Evolutionary conservation across 2,888 invertebrate species (phyloP).

Genomic region (Keiferia lycopersicella): DNA sequence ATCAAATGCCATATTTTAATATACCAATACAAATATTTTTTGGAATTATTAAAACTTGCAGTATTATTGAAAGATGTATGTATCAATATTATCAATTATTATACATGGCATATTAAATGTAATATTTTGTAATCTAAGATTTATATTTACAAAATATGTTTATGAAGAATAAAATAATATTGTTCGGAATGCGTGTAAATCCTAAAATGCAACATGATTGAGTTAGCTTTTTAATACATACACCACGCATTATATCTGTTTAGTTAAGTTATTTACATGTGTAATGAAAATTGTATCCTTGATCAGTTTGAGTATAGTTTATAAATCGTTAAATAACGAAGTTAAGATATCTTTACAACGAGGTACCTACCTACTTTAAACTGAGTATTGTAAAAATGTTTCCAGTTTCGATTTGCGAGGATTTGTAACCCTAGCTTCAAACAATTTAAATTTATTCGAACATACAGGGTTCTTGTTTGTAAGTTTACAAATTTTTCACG

Average conservation of each 20-base stretch:
- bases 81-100: slow-evolving; percentile 5
- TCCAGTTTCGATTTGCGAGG: no score
- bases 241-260: background rate
- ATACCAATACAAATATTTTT: slow-evolving; percentile 34
- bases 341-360: no score
- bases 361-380: no score
- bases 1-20: slow-evolving; percentile 31
- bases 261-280: no score
- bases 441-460: no score
- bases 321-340: no score
- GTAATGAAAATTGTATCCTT: no score
- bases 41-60: slow-evolving; percentile 53
- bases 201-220: background rate
- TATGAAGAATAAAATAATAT: background rate
- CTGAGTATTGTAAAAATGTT: no score
- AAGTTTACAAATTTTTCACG: no score
- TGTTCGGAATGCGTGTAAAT: background rate
- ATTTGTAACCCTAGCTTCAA: no score
- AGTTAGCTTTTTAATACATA: background rate
- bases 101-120: background rate
- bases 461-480: no score
- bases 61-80: slow-evolving; percentile 50
- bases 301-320: no score
- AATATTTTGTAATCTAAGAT: background rate
- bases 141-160: background rate